Conservation (phyloP, 2,888 invertebrate species). For the Encarsia formosa region DNA sequence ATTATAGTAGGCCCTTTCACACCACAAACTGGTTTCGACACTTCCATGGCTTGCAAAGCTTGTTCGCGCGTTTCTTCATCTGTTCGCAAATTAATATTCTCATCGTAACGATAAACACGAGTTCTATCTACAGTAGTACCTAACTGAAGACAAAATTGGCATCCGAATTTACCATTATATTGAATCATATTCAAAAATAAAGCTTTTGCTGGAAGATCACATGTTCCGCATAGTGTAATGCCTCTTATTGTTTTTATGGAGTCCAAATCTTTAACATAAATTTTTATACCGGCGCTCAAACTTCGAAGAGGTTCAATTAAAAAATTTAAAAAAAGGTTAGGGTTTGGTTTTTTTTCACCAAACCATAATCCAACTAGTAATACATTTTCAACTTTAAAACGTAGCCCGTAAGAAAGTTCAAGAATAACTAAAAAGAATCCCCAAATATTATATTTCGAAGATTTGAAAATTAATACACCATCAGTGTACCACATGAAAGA, state of each 20-base stretch:
- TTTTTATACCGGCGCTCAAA: conserved; percentile 1
- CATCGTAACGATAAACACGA: conserved; percentile 18
- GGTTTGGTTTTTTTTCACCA: conserved; percentile 13
- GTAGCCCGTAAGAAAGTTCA: conserved; percentile 19
- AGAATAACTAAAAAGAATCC: conserved; percentile 25
- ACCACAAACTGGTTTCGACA: conserved; percentile 12
- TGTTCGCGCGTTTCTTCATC: conserved; percentile 10
- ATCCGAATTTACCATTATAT: conserved; percentile 25
- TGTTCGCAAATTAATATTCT: conserved; percentile 14
- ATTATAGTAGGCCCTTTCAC: conserved; percentile 21
- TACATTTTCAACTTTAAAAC: conserved; percentile 23
- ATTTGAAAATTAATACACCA: conserved; percentile 25
- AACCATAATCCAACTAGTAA: conserved; percentile 22
- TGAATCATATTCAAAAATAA: conserved; percentile 19
- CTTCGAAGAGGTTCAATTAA: conserved; percentile 3
- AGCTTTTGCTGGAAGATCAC: conserved; percentile 25
- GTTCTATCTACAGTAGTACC: conserved; percentile 3
- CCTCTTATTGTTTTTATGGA: conserved; percentile 5
- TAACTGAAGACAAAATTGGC: conserved; percentile 19
- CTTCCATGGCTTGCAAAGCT: conserved; percentile 17
- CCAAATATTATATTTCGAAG: conserved; percentile 25
- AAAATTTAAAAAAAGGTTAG: conserved; percentile 6
- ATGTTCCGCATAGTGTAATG: conserved; percentile 18
- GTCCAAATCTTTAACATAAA: conserved; percentile 1
- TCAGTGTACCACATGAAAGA: conserved; percentile 14